phyloP scores from a whole-genome alignment of 2,113 vertebrate genomes.

The Copsychus sechellarum region DNA sequence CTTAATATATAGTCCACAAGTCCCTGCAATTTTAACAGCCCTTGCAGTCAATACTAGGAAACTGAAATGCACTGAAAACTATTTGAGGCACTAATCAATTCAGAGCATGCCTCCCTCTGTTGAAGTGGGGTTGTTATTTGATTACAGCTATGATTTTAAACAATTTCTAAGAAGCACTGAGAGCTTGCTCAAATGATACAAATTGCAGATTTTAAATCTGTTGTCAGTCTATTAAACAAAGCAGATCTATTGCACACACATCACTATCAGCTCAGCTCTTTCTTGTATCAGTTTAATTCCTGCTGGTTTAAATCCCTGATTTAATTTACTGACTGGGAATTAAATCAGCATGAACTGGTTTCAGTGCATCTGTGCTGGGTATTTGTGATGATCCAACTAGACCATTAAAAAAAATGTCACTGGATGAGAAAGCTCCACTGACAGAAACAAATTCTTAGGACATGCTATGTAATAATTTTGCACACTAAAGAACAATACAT shows the following conservation, averaged over 20 bases:
- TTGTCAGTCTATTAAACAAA: background rate
- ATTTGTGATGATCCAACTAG: background rate
- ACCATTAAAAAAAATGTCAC: background rate
- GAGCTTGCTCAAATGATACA: background rate
- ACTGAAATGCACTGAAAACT: background rate
- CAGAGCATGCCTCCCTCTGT: background rate
- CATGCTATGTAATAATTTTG: background rate
- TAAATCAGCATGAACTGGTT: constrained; percentile 33
- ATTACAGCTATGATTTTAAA: background rate
- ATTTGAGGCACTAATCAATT: background rate
- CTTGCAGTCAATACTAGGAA: background rate
- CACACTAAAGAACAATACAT: background rate
- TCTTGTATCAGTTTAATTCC: constrained; percentile 2
- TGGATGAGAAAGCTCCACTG: background rate
- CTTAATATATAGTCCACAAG: background rate
- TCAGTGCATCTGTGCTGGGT: background rate
- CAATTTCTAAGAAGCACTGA: background rate
- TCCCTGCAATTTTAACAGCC: background rate
- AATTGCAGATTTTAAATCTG: background rate
- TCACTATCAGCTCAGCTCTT: background rate
- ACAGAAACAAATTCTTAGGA: background rate
- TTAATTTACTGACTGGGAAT: constrained; percentile 39
- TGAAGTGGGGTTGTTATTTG: background rate
- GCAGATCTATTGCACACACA: background rate
- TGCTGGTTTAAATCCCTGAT: constrained; percentile 1